A percentile compares a stretch with the other conserved stretches of the same genome.
Evolutionary conservation across 2,113 vertebrate genomes (phyloP).

Genomic region (Ondatra zibethicus): DNA sequence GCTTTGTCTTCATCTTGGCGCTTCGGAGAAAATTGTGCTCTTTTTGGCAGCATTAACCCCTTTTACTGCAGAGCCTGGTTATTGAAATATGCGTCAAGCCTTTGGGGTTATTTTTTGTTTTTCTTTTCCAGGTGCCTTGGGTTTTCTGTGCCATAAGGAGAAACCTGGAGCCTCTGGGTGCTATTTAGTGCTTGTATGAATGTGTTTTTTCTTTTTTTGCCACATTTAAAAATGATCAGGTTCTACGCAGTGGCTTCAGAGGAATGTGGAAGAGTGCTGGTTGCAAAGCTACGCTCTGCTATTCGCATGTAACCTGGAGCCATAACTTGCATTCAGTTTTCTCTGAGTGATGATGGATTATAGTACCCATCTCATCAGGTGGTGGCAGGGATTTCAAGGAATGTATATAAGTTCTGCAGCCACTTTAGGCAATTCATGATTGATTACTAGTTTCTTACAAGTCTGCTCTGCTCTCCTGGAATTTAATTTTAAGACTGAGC

Average conservation of each 20-base stretch:
- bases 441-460: neutral
- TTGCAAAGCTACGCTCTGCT: neutral
- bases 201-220: constrained; percentile 11
- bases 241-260: neutral
- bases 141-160: constrained; percentile 54
- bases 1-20: constrained; percentile 64
- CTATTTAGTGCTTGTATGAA: constrained; percentile 45
- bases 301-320: neutral
- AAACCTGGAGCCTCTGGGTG: constrained; percentile 33
- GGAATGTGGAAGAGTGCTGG: neutral
- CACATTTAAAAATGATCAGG: constrained; percentile 58
- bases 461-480: neutral
- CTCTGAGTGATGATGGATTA: neutral
- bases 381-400: constrained; percentile 15
- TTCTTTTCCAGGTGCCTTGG: constrained; percentile 42
- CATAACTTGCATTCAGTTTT: neutral
- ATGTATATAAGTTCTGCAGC: neutral
- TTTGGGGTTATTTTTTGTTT: constrained; percentile 67
- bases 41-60: constrained; percentile 13
- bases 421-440: neutral
- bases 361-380: neutral
- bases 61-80: constrained; percentile 53
- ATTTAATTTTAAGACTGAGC: neutral
- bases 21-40: constrained; percentile 64
- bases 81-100: constrained; percentile 62